Conservation (phyloP, 1,140 invertebrate species). For the Brachionus manjavacas region DNA sequence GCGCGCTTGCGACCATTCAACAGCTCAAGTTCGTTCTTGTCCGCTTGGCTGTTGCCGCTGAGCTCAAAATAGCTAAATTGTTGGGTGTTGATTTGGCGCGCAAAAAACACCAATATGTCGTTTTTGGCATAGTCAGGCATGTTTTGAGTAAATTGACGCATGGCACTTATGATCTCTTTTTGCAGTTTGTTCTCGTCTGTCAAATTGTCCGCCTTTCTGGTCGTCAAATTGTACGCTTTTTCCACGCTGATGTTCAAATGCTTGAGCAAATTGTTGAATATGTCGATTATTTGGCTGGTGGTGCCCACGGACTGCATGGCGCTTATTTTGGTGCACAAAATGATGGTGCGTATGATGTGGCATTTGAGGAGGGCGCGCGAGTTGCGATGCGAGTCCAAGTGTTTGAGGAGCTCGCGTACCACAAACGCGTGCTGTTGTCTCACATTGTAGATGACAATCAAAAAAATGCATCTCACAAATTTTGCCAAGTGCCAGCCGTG, state of each 20-base stretch:
- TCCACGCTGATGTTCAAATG: slow-evolving; percentile 29
- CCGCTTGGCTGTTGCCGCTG: not conserved
- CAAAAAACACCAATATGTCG: slow-evolving; percentile 21
- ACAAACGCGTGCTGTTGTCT: slow-evolving; percentile 34
- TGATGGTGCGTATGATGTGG: slow-evolving; percentile 20
- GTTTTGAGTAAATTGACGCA: slow-evolving; percentile 21
- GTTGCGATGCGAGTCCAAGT: slow-evolving; percentile 35
- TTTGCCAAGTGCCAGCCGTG: not conserved
- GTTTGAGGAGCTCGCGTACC: slow-evolving; percentile 6
- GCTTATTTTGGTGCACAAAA: slow-evolving; percentile 5
- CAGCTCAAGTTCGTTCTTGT: not conserved
- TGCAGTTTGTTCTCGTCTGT: not conserved
- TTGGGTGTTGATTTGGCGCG: not conserved
- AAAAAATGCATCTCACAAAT: not conserved
- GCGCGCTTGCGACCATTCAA: not conserved
- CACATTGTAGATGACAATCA: slow-evolving; percentile 37
- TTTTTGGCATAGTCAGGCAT: slow-evolving; percentile 38
- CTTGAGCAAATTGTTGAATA: slow-evolving; percentile 35
- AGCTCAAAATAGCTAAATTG: slow-evolving; percentile 29
- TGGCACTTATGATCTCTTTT: slow-evolving; percentile 19
- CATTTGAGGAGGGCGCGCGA: slow-evolving; percentile 7
- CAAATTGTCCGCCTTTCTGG: not conserved
- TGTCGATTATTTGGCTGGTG: slow-evolving; percentile 38
- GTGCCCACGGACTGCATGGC: slow-evolving; percentile 40
- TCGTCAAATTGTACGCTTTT: not conserved